Evolutionary conservation across 1,140 invertebrate genomes (phyloP).

Genomic region (Ruditapes philippinarum): DNA sequence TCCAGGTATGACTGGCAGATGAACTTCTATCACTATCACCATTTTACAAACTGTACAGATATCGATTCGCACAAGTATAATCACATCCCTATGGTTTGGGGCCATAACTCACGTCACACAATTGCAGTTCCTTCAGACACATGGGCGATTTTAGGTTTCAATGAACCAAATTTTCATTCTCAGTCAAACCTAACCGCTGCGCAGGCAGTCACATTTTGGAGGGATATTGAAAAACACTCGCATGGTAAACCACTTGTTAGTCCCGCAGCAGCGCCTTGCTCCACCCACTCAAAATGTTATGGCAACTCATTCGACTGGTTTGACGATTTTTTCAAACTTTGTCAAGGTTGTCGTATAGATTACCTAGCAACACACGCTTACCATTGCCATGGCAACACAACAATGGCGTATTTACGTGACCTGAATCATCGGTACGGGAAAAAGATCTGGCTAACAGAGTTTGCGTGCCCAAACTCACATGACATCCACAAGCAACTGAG

Average conservation of each 20-base stretch:
- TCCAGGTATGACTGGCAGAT: conserved; percentile 24
- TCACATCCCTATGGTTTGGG: conserved; percentile 13
- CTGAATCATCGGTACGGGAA: conserved; percentile 69
- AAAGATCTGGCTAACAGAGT: conserved; percentile 75
- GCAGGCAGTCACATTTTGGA: not conserved
- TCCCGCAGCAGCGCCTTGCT: conserved; percentile 24
- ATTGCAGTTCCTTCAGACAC: not conserved
- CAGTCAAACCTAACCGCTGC: conserved; percentile 23
- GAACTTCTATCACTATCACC: not conserved
- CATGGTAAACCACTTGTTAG: conserved; percentile 28
- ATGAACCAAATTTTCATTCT: conserved; percentile 34
- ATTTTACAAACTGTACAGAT: not conserved
- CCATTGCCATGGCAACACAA: conserved; percentile 66
- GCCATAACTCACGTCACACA: not conserved
- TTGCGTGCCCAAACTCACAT: conserved; percentile 64
- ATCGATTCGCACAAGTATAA: not conserved
- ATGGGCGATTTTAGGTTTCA: conserved; percentile 5
- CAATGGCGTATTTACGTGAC: conserved; percentile 68
- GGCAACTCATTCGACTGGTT: conserved; percentile 67
- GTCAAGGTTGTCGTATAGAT: conserved; percentile 68
- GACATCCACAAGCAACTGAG: conserved; percentile 61
- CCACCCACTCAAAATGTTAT: not conserved
- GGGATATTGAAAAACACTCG: conserved; percentile 16
- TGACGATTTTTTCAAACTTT: conserved; percentile 69
- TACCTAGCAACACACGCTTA: conserved; percentile 75